Base-by-base conservation (phyloP, 2,113 vertebrate species). In the Abramis brama region DNA sequence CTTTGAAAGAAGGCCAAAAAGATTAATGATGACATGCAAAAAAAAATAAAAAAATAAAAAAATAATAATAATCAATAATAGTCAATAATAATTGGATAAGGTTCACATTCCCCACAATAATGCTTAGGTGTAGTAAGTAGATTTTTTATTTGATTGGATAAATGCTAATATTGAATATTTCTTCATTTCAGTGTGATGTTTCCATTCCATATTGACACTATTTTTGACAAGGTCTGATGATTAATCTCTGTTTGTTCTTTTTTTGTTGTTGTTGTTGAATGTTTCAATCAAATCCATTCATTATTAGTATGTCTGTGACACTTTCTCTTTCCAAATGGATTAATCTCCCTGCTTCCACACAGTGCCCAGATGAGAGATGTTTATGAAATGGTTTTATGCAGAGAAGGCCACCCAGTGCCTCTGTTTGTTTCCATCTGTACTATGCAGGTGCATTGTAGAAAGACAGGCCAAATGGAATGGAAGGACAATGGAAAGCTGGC, bases 401-500 rank as follows among this genome's bases (percentile, higher is more conserved):
- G 71, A 85, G 57, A 82, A 70, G 79, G 84, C 66, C 71, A 82
- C 84, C 80, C 68, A 71, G 75, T 79, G 66, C 47, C 82, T 85
- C 85, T 86, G 85, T 75, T 79, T 55, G 47, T 66, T 66, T 77
- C 85, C 81, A 84, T 88, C 79, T 86, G 73, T 47, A 81, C 59
- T 11, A 82, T 79, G 84, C 79, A 86, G 79, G 82, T 88, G 79
- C 80, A 86, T 80, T 86, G 75, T 83, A 82, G 87, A 88, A 75
- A 86, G 25, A 79, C 6, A 86, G 66, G 60, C 55, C 55, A 78
- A 83, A 86, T 86, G 84, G 75, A 60, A 88, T 86, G 84, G 87
- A 86, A 86, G 55, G 52, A 88, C 87, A 88, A 88, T 88, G 71
- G 87, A 45, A 79, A 76, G 55, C 84, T 88, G 87, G 87, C 87